Percentiles rank a stretch among this genome's conserved stretches.
These are phyloP conservation scores for Alloplasta piceator DNA, from an alignment of 2,888 invertebrate species.

Conservation along the genomic window DNA sequence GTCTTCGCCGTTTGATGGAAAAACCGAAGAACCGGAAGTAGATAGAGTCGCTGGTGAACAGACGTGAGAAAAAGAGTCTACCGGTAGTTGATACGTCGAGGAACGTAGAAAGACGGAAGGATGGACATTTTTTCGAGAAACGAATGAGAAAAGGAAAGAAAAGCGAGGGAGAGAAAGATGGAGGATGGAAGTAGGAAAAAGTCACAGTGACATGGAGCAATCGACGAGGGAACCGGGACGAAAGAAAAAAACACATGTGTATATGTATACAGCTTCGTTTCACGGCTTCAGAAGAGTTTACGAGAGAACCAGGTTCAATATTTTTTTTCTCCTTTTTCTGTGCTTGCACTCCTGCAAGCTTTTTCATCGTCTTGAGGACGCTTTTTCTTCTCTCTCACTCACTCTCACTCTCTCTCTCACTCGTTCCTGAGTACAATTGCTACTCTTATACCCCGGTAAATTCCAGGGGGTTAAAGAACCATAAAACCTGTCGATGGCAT, in stretches of 20 bases:
- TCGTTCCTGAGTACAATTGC: constrained; percentile 40
- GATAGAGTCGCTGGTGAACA: constrained; percentile 27
- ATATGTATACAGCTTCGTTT: constrained; percentile 18
- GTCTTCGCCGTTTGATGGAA: too few relatives aligned
- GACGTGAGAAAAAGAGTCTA: background rate
- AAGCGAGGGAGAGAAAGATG: background rate
- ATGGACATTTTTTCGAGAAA: constrained; percentile 3
- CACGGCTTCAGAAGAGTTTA: constrained; percentile 36
- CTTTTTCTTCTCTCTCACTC: background rate
- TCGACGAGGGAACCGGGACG: constrained; percentile 16
- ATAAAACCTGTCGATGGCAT: constrained; percentile 52
- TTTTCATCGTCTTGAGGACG: background rate
- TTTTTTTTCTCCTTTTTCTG: constrained; percentile 20
- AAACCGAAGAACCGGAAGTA: constrained; percentile 21
- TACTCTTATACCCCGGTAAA: constrained; percentile 16
- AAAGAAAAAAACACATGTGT: background rate
- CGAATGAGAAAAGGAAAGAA: background rate
- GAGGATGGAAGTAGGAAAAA: constrained; percentile 3
- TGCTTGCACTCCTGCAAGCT: background rate
- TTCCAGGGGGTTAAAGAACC: constrained; percentile 30
- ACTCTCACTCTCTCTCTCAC: background rate
- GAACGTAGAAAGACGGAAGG: constrained; percentile 10
- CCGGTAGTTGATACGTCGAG: background rate
- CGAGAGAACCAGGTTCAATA: constrained; percentile 23
- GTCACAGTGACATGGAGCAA: constrained; percentile 29